These are phyloP conservation scores for Protobothrops mucrosquamatus DNA, from an alignment of 2,113 vertebrate genomes.

Conservation along the genomic window DNA sequence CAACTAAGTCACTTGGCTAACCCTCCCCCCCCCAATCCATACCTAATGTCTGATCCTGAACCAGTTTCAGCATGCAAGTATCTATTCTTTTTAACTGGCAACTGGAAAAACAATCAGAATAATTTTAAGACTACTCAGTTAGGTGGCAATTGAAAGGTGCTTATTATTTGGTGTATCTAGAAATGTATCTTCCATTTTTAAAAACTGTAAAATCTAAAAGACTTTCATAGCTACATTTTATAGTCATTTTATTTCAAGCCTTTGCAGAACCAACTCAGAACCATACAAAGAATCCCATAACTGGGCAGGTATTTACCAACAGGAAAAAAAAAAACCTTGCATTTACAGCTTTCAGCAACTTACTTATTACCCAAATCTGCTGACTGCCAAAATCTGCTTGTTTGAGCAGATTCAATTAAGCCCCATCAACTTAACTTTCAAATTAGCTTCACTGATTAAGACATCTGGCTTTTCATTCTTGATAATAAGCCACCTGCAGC, in stretches of 20 bases:
- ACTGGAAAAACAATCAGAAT: not conserved
- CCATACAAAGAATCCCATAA: not conserved
- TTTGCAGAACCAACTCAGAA: not conserved
- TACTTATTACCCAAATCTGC: not conserved
- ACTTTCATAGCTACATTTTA: not conserved
- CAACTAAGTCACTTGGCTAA: not conserved
- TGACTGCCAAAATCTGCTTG: slow-evolving; percentile 3
- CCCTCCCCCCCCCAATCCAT: not conserved
- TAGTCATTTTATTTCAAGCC: not conserved
- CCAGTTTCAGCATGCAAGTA: not conserved
- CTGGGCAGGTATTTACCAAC: not conserved
- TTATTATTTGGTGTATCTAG: not conserved
- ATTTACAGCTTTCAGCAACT: not conserved
- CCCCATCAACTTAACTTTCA: not conserved
- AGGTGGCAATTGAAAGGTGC: not conserved
- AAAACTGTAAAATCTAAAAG: not conserved
- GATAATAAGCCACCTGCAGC: not conserved
- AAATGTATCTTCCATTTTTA: not conserved
- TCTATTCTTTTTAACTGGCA: not conserved
- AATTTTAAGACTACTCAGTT: not conserved
- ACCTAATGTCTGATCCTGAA: not conserved
- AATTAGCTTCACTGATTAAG: not conserved
- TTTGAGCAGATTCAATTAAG: slow-evolving; percentile 4
- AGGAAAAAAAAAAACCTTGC: not conserved
- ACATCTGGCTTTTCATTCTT: not conserved